Evolutionary conservation across 2,888 invertebrate species (phyloP).

Genomic region (Hedychridium roseum): DNA sequence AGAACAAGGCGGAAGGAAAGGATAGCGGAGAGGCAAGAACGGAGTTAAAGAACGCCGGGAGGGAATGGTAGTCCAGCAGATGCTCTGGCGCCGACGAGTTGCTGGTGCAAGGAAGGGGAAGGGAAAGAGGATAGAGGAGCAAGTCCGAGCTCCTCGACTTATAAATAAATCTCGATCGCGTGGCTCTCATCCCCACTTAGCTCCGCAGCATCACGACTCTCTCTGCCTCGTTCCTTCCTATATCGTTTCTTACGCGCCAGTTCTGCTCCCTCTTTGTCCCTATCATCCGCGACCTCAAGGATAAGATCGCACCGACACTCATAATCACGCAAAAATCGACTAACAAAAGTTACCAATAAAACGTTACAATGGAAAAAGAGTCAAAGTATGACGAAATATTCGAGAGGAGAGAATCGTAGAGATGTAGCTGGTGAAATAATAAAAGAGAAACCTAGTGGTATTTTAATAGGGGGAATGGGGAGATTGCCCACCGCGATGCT

Average conservation of each 20-base stretch:
- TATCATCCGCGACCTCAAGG: neutral
- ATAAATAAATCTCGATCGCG: slow-evolving; percentile 65
- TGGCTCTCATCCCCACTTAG: slow-evolving; percentile 59
- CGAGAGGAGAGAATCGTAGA: no score
- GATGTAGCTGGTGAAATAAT: no score
- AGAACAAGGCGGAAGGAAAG: slow-evolving; percentile 3
- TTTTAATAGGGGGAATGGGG: no score
- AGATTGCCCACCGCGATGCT: no score
- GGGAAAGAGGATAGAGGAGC: slow-evolving; percentile 20
- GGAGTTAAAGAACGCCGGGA: slow-evolving; percentile 2
- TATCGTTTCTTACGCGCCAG: neutral
- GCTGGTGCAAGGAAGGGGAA: neutral
- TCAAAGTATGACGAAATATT: no score
- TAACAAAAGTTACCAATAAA: no score
- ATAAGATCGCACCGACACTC: no score
- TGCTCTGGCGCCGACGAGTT: no score
- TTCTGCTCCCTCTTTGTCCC: neutral
- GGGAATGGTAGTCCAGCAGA: neutral
- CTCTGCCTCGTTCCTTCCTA: slow-evolving; percentile 19
- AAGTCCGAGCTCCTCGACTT: slow-evolving; percentile 52
- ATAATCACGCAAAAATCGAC: no score
- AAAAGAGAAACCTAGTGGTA: no score
- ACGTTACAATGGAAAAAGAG: no score
- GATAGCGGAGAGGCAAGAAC: slow-evolving; percentile 15
- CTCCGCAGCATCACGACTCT: slow-evolving; percentile 36